Evolutionary conservation across 1,140 invertebrate genomes (phyloP), one percentile per base, ranked within the genome.

Genomic region (Phocides pigmalion): DNA sequence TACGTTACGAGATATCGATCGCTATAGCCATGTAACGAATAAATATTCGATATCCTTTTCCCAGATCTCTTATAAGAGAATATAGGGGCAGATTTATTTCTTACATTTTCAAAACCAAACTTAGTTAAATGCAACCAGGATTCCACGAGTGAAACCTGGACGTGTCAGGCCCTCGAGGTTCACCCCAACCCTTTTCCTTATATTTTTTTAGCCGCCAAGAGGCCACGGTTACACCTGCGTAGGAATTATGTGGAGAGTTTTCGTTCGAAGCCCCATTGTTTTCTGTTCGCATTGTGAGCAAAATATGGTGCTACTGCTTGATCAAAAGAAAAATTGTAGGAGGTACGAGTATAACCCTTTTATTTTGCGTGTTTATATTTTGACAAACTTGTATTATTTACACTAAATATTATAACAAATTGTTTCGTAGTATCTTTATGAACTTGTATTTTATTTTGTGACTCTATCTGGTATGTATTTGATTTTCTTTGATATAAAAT

Each of bases 161-260:
- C 44, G 25, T 25, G 8, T 4, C 39, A 15, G 19, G n/a, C 22
- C n/a, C 47, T 15, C 12, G 12, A 8, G 14, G 20, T 14, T 50
- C 47, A 25, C 47, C 47, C 47, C 47, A 50, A 50, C 47, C 47
- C 47, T 50, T 32, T 50, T 3, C 15, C 47, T 28, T 22, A 22
- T 32, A 49, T 49, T 49, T 19, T 42, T 42, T 12, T 15, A 20
- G 20, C 47, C 12, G 47, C 47, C 25, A 50, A 50, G 47, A 50
- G 47, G 47, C 47, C 47, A 50, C 19, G 47, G 47, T 16, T 50
- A 11, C 41, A 42, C 22, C 47, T 32, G 47, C 25, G 47, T n/a
- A 35, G 25, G 47, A 50, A 50, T 50, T 50, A 50, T 35, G 47
- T 50, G 47, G 35, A 50, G 47, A 50, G 47, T 50, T 50, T 50